A percentile compares a stretch with the other conserved stretches of the same genome.
Evolutionary conservation across 2,113 vertebrate genomes (phyloP).

Genomic region (Hylia prasina): DNA sequence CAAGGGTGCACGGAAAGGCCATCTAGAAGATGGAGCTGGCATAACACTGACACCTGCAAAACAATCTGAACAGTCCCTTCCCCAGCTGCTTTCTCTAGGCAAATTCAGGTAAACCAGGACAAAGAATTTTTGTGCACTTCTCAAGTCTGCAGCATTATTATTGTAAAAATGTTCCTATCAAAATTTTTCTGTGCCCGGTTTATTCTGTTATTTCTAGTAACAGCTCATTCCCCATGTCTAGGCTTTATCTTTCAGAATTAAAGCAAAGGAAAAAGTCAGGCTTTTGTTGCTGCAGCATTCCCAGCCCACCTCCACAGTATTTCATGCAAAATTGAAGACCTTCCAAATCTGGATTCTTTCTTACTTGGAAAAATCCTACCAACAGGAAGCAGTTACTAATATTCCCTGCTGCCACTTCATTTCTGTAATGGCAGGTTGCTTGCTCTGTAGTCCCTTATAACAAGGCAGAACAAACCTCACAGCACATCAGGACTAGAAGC

Average conservation of each 20-base stretch:
- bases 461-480: not conserved
- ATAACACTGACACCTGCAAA: not conserved
- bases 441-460: not conserved
- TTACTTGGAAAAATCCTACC: not conserved
- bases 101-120: not conserved
- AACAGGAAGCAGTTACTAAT: not conserved
- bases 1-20: not conserved
- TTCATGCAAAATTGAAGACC: constrained; percentile 21
- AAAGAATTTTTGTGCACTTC: not conserved
- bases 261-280: not conserved
- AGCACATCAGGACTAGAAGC: not conserved
- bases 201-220: not conserved
- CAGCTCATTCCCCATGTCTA: not conserved
- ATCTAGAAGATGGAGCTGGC: not conserved
- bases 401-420: not conserved
- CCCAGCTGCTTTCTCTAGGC: not conserved
- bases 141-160: not conserved
- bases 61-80: not conserved
- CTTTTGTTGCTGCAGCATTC: not conserved
- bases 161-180: not conserved
- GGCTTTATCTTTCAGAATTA: not conserved
- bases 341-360: not conserved
- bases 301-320: not conserved
- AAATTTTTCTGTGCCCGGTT: not conserved
- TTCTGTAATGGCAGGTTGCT: not conserved